phyloP scores from a whole-genome alignment of 2,113 vertebrate genomes.

The Ochotona princeps region DNA sequence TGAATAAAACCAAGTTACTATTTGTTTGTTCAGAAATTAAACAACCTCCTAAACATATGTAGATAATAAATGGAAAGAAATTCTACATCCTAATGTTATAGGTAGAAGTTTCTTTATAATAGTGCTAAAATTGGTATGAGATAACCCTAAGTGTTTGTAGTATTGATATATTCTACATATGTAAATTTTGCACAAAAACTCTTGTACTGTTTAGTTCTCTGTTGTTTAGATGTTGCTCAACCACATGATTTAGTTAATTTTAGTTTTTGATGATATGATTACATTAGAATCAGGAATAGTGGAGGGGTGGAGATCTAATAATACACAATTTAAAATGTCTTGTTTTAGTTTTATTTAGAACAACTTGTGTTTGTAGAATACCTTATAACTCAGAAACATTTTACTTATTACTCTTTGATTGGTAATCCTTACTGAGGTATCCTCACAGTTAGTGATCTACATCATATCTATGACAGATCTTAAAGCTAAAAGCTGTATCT shows the following conservation, averaged over 20 bases:
- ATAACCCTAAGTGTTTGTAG: neutral
- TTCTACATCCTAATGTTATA: neutral
- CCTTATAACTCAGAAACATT: neutral
- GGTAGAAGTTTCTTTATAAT: neutral
- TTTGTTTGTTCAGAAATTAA: constrained; percentile 1
- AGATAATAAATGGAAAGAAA: neutral
- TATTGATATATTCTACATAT: constrained; percentile 1
- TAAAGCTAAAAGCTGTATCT: constrained; percentile 54
- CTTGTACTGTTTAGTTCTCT: neutral
- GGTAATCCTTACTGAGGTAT: neutral
- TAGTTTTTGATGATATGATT: constrained; percentile 14
- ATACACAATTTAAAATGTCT: neutral
- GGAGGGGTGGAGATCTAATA: neutral
- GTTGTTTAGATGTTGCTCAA: neutral
- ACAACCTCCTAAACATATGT: neutral
- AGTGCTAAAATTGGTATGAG: constrained; percentile 2
- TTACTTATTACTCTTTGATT: neutral
- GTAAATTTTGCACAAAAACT: constrained; percentile 31
- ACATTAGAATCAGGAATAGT: neutral
- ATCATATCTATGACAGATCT: constrained; percentile 14
- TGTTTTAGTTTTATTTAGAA: constrained; percentile 60
- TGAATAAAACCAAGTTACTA: neutral
- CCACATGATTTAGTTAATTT: constrained; percentile 18
- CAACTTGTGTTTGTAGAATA: neutral
- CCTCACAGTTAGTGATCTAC: constrained; percentile 54